Evolutionary conservation across 2,113 vertebrate species (phyloP).

Genomic region (Apeltes quadracus): DNA sequence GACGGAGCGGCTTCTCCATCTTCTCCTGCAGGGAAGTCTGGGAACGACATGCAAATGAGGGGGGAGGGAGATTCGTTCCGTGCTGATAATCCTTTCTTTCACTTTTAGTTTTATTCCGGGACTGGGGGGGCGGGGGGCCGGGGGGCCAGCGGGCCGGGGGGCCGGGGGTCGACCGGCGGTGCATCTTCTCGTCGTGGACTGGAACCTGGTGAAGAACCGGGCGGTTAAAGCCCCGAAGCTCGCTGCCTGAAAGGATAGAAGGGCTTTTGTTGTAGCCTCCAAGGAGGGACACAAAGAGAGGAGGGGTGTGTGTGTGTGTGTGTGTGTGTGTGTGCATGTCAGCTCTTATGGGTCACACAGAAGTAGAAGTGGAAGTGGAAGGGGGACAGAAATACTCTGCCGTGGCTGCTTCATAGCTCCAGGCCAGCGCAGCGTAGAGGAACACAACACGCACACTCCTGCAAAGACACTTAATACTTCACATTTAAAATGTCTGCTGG

Average conservation of each 20-base stretch:
- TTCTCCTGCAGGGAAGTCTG: slow-evolving; percentile 34
- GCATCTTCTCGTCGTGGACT: too few species aligned
- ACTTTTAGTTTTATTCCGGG: not conserved
- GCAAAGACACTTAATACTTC: not conserved
- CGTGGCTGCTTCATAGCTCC: slow-evolving; percentile 45
- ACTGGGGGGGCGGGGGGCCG: too few species aligned
- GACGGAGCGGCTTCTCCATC: not conserved
- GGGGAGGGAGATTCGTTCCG: slow-evolving; percentile 41
- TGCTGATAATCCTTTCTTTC: slow-evolving; percentile 27
- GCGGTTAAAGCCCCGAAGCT: too few species aligned
- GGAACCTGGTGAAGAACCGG: too few species aligned
- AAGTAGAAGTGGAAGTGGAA: slow-evolving; percentile 58
- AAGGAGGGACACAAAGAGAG: slow-evolving; percentile 69
- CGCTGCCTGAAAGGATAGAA: slow-evolving; percentile 66
- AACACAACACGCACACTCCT: not conserved
- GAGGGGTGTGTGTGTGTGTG: slow-evolving; percentile 31
- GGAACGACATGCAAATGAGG: slow-evolving; percentile 65
- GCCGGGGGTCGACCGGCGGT: too few species aligned
- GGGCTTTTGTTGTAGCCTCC: slow-evolving; percentile 74
- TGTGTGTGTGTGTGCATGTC: slow-evolving; percentile 30
- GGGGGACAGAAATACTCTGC: slow-evolving; percentile 61
- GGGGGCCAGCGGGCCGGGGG: too few species aligned
- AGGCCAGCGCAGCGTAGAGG: slow-evolving; percentile 34
- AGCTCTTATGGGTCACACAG: slow-evolving; percentile 54
- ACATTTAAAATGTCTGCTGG: slow-evolving; percentile 35